phyloP scores from a whole-genome alignment of 2,113 vertebrate genomes.

The Sphyrna mokarran region DNA sequence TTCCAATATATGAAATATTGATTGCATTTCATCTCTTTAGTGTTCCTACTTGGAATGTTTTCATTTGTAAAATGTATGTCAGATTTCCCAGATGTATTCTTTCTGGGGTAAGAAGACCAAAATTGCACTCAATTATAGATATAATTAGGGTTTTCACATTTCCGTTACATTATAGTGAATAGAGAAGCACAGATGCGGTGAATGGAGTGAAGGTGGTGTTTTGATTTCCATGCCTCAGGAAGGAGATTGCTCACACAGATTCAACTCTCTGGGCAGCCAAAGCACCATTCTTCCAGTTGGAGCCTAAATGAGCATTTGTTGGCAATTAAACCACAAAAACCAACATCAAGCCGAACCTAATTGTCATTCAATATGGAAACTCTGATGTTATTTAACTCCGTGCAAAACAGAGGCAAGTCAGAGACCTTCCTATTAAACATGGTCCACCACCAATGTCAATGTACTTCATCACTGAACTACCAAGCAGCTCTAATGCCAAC shows the following conservation, averaged over 20 bases:
- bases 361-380: not conserved
- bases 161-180: not conserved
- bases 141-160: not conserved
- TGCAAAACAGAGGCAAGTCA: not conserved
- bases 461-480: not conserved
- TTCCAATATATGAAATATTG: not conserved
- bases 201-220: not conserved
- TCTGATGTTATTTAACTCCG: not conserved
- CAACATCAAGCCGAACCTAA: not conserved
- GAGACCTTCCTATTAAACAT: not conserved
- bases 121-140: not conserved
- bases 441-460: not conserved
- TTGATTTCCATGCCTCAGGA: not conserved
- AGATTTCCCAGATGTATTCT: not conserved
- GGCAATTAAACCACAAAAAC: not conserved
- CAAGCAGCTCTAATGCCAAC: not conserved
- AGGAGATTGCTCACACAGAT: not conserved
- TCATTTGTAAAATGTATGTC: not conserved
- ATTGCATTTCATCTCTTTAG: not conserved
- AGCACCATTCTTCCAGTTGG: not conserved
- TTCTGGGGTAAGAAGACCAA: not conserved
- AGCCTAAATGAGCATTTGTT: not conserved
- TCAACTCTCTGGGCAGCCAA: not conserved
- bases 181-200: not conserved
- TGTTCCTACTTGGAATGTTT: not conserved